phyloP scores from a whole-genome alignment of 30 jellyfish, hydroid and myxozoan species.

The Mastigias papua region DNA sequence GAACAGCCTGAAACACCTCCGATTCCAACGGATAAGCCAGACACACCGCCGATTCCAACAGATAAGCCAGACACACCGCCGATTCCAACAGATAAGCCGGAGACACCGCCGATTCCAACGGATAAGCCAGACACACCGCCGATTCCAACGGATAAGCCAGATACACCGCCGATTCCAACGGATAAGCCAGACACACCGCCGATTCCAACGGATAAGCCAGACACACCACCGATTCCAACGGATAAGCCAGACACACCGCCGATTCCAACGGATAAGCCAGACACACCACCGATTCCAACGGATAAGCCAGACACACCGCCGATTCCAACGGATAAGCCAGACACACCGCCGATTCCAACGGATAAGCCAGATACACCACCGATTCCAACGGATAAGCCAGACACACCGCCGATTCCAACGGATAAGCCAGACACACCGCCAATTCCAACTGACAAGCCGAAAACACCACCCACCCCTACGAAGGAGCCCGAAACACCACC shows the following conservation, averaged over 20 bases:
- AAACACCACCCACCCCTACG: conserved; percentile 10
- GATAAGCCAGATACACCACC: conserved; percentile 15
- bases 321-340: conserved; percentile 20
- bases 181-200: neutral
- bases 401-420: conserved; percentile 46
- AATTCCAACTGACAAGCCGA: conserved; percentile 31
- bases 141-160: conserved; percentile 16
- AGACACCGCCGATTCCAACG: conserved; percentile 18
- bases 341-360: conserved; percentile 30
- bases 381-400: conserved; percentile 14
- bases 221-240: conserved; percentile 26
- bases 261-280: neutral
- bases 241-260: neutral
- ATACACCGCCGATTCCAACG: neutral
- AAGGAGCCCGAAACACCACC: conserved; percentile 31
- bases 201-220: conserved; percentile 11
- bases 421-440: conserved; percentile 33
- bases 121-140: conserved; percentile 12
- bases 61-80: conserved; percentile 20
- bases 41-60: conserved; percentile 34
- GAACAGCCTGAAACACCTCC: conserved; percentile 8
- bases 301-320: conserved; percentile 34
- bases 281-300: conserved; percentile 13
- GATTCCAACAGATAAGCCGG: conserved; percentile 11
- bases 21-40: conserved; percentile 4